Conservation (phyloP, 2,888 invertebrate genomes). For the Leptinotarsa rubiginosa region DNA sequence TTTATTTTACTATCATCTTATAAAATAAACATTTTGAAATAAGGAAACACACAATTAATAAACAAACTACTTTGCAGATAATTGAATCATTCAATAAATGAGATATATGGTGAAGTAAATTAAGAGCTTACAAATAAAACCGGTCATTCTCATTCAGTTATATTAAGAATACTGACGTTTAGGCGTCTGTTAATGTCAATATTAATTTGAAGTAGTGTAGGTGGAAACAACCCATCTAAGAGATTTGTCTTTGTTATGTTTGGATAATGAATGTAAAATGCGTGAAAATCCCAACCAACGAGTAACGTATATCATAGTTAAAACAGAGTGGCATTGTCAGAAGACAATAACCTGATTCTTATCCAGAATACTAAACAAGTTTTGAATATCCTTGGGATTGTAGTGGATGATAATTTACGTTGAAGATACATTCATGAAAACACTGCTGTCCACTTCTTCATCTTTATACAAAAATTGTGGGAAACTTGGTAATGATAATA, state of each 20-base stretch:
- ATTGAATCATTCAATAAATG: too few relatives aligned
- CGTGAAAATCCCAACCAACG: neutral
- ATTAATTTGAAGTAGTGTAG: conserved; percentile 7
- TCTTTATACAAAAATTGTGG: too few relatives aligned
- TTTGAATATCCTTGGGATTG: too few relatives aligned
- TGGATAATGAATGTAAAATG: conserved; percentile 5
- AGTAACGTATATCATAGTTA: neutral
- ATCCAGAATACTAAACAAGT: neutral
- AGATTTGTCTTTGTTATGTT: conserved; percentile 12
- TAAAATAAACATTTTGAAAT: too few relatives aligned
- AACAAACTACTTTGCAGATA: too few relatives aligned
- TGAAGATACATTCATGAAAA: too few relatives aligned
- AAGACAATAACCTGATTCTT: conserved; percentile 1
- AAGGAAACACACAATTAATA: too few relatives aligned
- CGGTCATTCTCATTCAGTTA: neutral
- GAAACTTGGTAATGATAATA: too few relatives aligned
- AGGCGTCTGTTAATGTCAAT: conserved; percentile 10
- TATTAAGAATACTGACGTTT: neutral
- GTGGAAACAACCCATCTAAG: conserved; percentile 8
- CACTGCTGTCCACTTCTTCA: too few relatives aligned
- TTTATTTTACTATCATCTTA: too few relatives aligned
- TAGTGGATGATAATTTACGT: too few relatives aligned
- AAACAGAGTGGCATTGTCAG: neutral
- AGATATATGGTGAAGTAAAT: too few relatives aligned
- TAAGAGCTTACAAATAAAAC: neutral